A percentile compares a stretch with the other conserved stretches of the same genome.
Evolutionary conservation across 2,113 vertebrate species (phyloP).

Genomic region (Archilochus colubris): DNA sequence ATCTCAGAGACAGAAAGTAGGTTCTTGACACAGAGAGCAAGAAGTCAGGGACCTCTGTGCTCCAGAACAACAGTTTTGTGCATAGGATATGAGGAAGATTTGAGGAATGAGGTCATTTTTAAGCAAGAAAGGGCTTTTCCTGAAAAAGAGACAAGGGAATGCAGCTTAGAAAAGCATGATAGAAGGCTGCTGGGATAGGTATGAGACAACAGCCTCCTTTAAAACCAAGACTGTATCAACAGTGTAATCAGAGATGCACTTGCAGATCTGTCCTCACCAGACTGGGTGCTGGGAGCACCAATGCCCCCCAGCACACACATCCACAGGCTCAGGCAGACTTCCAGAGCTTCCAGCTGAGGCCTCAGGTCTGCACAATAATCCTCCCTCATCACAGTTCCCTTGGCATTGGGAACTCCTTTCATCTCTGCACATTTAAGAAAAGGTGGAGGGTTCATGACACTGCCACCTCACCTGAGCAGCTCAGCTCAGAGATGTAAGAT

Average conservation of each 20-base stretch:
- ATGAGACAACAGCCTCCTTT: background rate
- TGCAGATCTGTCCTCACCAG: background rate
- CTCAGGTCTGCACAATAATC: background rate
- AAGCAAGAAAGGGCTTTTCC: background rate
- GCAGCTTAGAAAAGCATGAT: background rate
- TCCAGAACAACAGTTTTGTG: background rate
- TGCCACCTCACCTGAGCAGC: background rate
- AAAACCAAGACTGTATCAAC: background rate
- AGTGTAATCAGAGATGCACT: background rate
- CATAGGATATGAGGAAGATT: background rate
- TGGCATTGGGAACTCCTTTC: background rate
- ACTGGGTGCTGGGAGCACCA: background rate
- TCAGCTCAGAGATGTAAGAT: background rate
- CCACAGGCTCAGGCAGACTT: rapidly evolving
- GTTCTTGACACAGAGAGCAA: background rate
- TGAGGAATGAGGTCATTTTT: background rate
- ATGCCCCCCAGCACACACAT: background rate
- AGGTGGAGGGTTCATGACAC: background rate
- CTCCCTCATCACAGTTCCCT: background rate
- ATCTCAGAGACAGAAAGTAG: background rate
- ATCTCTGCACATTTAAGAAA: background rate
- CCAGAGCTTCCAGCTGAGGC: background rate
- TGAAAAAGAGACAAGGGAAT: background rate
- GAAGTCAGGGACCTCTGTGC: background rate
- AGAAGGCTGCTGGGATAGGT: background rate